Conservation (phyloP, 2,113 vertebrate species). For the Podocnemis expansa region DNA sequence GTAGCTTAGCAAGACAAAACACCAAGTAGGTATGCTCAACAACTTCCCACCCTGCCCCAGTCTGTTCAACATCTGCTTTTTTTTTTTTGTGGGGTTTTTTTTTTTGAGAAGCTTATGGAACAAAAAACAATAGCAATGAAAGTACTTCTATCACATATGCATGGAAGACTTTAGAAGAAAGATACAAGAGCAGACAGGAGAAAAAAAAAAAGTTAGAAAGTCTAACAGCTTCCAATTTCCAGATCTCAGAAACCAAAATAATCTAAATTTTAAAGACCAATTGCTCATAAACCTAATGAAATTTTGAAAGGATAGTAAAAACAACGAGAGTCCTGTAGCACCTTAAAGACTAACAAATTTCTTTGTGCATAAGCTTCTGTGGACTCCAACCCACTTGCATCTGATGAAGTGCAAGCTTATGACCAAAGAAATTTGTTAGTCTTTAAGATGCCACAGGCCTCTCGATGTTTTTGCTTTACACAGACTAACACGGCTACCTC, state of each 20-base stretch:
- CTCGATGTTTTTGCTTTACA: too few relatives aligned
- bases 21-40: accelerated
- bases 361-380: too few relatives aligned
- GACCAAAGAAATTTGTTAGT: too few relatives aligned
- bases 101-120: accelerated
- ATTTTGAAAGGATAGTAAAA: slow-evolving; percentile 15
- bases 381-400: too few relatives aligned
- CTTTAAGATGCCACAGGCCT: too few relatives aligned
- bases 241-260: neutral
- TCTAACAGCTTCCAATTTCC: neutral
- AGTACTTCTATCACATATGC: neutral
- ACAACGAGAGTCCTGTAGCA: too few relatives aligned
- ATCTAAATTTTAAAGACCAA: neutral
- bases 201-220: neutral
- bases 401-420: too few relatives aligned
- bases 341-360: too few relatives aligned
- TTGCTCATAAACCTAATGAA: neutral
- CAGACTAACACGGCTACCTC: too few relatives aligned
- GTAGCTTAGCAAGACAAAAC: neutral
- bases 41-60: neutral
- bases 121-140: neutral
- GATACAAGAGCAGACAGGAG: neutral
- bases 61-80: accelerated
- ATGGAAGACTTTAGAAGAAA: neutral
- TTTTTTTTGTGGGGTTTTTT: too few relatives aligned